Percentiles rank a stretch among this genome's conserved stretches.
Evolutionary conservation across 2,888 invertebrate genomes (phyloP).

Genomic region (Schrankia costaestrigalis): DNA sequence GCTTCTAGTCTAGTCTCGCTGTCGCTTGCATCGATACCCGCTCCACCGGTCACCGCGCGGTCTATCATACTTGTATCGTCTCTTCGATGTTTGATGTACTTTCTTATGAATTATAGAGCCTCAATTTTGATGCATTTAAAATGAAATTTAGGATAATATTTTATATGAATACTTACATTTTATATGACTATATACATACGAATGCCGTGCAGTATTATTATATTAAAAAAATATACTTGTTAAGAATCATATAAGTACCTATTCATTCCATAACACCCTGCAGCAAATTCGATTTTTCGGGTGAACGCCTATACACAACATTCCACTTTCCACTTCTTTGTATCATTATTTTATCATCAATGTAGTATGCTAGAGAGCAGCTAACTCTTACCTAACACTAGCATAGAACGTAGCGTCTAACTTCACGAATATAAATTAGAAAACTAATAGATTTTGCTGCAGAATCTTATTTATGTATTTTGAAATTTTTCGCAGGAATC

Average conservation of each 20-base stretch:
- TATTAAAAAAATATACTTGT: conserved; percentile 37
- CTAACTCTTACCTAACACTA: conserved; percentile 59
- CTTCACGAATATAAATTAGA: conserved; percentile 45
- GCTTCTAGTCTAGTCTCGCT: conserved; percentile 76
- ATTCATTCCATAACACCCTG: conserved; percentile 41
- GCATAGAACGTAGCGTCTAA: conserved; percentile 56
- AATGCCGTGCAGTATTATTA: conserved; percentile 71
- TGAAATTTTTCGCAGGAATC: conserved; percentile 85
- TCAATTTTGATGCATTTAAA: conserved; percentile 77
- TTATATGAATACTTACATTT: conserved; percentile 70
- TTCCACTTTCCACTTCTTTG: conserved; percentile 50
- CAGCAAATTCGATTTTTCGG: conserved; percentile 45
- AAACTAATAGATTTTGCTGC: conserved; percentile 43
- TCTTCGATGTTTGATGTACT: conserved; percentile 62
- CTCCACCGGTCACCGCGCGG: conserved; percentile 42
- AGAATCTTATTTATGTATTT: conserved; percentile 65
- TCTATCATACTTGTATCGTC: conserved; percentile 46
- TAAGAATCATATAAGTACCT: conserved; percentile 51
- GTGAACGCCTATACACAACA: conserved; percentile 41
- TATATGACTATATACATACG: conserved; percentile 67
- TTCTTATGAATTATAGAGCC: conserved; percentile 74
- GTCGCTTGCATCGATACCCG: conserved; percentile 59
- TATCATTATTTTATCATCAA: conserved; percentile 53
- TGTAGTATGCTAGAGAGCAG: conserved; percentile 58
- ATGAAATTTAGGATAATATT: conserved; percentile 62